Evolutionary conservation across 2,797 vertebrate genomes (phyloP), one percentile per base, ranked within the genome.

Genomic region (Leptatherina wallacei): DNA sequence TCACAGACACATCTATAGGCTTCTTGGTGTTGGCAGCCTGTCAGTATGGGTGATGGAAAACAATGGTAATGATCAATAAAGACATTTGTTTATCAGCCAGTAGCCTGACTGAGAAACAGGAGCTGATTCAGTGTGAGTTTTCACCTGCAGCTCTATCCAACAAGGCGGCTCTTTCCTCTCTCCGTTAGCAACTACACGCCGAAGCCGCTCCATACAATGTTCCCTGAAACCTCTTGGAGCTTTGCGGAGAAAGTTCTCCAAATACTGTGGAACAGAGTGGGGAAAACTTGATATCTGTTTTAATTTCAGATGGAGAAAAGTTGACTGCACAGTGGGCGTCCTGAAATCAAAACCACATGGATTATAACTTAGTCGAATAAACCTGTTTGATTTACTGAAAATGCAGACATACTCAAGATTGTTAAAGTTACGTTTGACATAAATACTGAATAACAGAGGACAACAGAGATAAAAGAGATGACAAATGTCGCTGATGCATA

Each of bases 121-220:
- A 67, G 38, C n/a, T 6, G 35, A 42, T 42, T 42, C 47, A 0
- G 9, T 9, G 10, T 16, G 29, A 22, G 29, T 29, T 54, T 74
- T 44, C 92, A 98, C 98, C 95, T 98, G 92, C 2, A 98, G 92
- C 88, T 99, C 98, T 59, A 96, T 77, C 94, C 94, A 98, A 81
- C 96, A 97, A 0, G 98, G 96, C 2, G 96, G 92, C 83, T 99
- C 96, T 1, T 80, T 92, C 13, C 98, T 94, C n/a, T 94, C 93
- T 75, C 97, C 96, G 0, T 98, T 99, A 82, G 90, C 80, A 10
- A 83, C 78, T 1, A 95, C 96, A 2, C 97, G 95, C 29, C 49
- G 83, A 67, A 99, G 93, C 12, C 95, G 95, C 76, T 96, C 91
- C 0, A 83, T 81, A 58, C 97, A 99, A 76, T 96, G 97, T 0